phyloP scores from a whole-genome alignment of 2,113 vertebrate species.

The Emydocephalus ijimae region DNA sequence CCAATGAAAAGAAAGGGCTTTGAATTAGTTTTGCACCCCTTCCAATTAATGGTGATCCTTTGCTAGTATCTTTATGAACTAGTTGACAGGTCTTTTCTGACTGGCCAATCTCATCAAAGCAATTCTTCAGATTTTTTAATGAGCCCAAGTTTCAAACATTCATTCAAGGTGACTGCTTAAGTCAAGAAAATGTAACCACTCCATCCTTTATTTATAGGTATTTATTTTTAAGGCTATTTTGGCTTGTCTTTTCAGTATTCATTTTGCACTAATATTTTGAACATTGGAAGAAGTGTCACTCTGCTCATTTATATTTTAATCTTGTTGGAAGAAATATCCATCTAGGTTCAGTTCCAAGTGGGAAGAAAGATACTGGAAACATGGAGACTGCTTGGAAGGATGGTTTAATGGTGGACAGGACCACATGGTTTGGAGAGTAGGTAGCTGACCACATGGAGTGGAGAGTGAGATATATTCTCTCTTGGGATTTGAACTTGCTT shows the following conservation, averaged over 20 bases:
- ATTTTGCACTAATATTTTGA: background rate
- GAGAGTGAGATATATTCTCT: too few relatives aligned
- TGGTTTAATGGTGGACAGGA: too few relatives aligned
- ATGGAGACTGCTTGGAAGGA: too few relatives aligned
- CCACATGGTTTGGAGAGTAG: too few relatives aligned
- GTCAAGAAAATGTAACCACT: slow-evolving; percentile 32
- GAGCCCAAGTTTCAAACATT: slow-evolving; percentile 42
- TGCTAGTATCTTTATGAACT: slow-evolving; percentile 35
- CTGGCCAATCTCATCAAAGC: slow-evolving; percentile 13
- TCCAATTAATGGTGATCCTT: slow-evolving; percentile 7
- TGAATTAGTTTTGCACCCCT: slow-evolving; percentile 22
- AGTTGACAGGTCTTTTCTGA: slow-evolving; percentile 28
- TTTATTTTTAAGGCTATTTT: slow-evolving; percentile 28
- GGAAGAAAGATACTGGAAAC: too few relatives aligned
- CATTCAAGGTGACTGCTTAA: slow-evolving; percentile 35
- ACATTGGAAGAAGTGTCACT: background rate
- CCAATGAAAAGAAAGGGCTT: slow-evolving; percentile 14
- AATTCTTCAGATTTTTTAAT: slow-evolving; percentile 44
- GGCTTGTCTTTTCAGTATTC: slow-evolving; percentile 2
- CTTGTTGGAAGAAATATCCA: too few relatives aligned
- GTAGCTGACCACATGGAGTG: too few relatives aligned
- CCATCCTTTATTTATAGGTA: slow-evolving; percentile 7
- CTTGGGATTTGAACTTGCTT: too few relatives aligned
- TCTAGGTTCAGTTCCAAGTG: too few relatives aligned
- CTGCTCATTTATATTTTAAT: background rate